phyloP scores from a whole-genome alignment of 2,797 vertebrate species.

The Brotula barbata region DNA sequence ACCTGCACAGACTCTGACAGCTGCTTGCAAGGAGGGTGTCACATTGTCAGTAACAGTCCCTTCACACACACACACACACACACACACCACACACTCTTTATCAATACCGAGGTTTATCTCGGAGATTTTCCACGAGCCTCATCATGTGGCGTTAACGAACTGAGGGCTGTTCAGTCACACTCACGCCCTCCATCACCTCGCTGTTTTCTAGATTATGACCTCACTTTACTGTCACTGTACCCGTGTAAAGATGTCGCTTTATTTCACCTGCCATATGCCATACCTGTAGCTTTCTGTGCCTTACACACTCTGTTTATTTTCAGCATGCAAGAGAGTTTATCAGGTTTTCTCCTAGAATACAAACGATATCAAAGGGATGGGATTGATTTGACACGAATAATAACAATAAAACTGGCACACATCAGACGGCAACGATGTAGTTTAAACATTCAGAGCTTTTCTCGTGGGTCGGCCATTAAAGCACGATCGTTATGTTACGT shows the following conservation, averaged over 20 bases:
- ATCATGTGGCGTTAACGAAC: slow-evolving; percentile 60
- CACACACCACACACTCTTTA: slow-evolving; percentile 51
- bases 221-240: slow-evolving; percentile 35
- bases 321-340: slow-evolving; percentile 25
- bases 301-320: slow-evolving; percentile 46
- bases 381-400: too few relatives aligned
- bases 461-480: neutral
- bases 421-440: neutral
- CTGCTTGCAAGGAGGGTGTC: slow-evolving; percentile 31
- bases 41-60: slow-evolving; percentile 50
- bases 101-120: slow-evolving; percentile 56
- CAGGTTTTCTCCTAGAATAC: slow-evolving; percentile 18
- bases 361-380: slow-evolving; percentile 10
- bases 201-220: too few relatives aligned
- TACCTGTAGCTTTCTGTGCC: slow-evolving; percentile 65
- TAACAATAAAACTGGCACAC: too few relatives aligned
- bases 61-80: slow-evolving; percentile 39
- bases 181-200: slow-evolving; percentile 8
- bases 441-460: too few relatives aligned
- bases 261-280: slow-evolving; percentile 55
- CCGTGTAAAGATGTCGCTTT: slow-evolving; percentile 12
- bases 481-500: too few relatives aligned
- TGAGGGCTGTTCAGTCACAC: slow-evolving; percentile 25
- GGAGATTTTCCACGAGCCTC: slow-evolving; percentile 48
- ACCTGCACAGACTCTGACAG: slow-evolving; percentile 25